These are phyloP conservation scores for Helleia helle DNA, from an alignment of 2,888 invertebrate species.

Conservation along the genomic window DNA sequence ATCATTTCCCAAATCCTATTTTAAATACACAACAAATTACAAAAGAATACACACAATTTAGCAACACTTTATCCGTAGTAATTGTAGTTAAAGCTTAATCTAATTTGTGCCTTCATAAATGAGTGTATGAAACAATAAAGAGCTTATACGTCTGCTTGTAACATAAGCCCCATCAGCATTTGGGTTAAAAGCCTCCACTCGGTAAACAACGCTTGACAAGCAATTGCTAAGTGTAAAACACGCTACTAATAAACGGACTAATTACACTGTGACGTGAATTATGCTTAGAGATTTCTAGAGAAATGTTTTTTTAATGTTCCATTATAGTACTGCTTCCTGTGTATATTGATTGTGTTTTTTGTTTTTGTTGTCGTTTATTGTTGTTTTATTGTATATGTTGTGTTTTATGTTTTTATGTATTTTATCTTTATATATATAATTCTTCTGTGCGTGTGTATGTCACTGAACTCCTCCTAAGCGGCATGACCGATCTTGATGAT, in stretches of 20 bases:
- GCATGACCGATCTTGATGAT: no score
- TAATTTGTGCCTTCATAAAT: slow-evolving; percentile 2
- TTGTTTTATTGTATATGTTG: no score
- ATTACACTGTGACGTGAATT: neutral
- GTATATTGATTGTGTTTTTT: neutral
- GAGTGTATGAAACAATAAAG: slow-evolving; percentile 14
- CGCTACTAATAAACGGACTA: slow-evolving; percentile 4
- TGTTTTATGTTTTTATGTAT: no score
- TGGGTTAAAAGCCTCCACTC: slow-evolving; percentile 21
- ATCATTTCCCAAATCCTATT: no score
- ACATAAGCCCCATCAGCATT: slow-evolving; percentile 20
- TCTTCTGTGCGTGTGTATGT: no score
- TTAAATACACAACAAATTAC: no score
- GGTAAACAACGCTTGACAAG: slow-evolving; percentile 18
- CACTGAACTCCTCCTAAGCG: no score
- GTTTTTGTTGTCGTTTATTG: no score
- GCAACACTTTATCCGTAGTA: no score
- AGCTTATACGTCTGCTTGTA: slow-evolving; percentile 15
- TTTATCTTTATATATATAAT: no score
- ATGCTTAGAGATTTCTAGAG: neutral
- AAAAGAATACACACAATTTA: no score
- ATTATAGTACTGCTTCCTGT: neutral
- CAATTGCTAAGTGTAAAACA: slow-evolving; percentile 13
- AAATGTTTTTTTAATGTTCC: neutral
- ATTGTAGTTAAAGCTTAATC: neutral